phyloP scores from a whole-genome alignment of 1,140 invertebrate species.

The Medauroidea extradentata region DNA sequence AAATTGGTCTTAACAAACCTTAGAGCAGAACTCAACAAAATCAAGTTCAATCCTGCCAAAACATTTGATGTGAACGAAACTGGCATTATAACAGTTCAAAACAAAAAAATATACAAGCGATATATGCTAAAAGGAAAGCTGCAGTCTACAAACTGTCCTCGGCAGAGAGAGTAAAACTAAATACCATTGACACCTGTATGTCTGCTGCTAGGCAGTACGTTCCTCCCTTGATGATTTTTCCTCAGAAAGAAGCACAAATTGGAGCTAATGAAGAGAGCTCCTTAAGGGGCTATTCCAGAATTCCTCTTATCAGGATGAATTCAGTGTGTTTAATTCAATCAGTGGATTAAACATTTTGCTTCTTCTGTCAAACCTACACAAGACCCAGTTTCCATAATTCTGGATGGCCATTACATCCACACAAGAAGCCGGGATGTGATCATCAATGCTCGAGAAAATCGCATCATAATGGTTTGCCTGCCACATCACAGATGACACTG shows the following conservation, averaged over 20 bases:
- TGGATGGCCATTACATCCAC: neutral
- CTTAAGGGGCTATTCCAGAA: constrained; percentile 23
- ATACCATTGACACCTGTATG: constrained; percentile 36
- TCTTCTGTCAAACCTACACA: constrained; percentile 18
- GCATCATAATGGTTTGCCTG: constrained; percentile 27
- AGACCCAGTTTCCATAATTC: constrained; percentile 25
- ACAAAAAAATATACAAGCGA: constrained; percentile 34
- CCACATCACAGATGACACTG: constrained; percentile 36
- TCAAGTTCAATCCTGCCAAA: constrained; percentile 9
- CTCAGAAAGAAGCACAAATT: constrained; percentile 24
- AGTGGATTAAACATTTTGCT: constrained; percentile 39
- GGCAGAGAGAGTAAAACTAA: constrained; percentile 33
- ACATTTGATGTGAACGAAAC: constrained; percentile 28
- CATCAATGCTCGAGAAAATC: constrained; percentile 23
- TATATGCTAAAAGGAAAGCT: constrained; percentile 30
- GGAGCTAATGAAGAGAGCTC: constrained; percentile 19
- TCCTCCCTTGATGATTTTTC: constrained; percentile 36
- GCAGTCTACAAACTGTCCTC: constrained; percentile 15
- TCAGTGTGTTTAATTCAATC: constrained; percentile 31
- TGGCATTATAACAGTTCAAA: constrained; percentile 23
- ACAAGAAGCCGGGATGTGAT: neutral
- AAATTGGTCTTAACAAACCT: too few species aligned
- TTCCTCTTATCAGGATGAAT: constrained; percentile 34
- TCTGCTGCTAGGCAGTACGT: constrained; percentile 31
- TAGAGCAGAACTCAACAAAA: too few species aligned